Conservation (phyloP, 2,888 invertebrate species). For the Acrocyrtus sp. region DNA sequence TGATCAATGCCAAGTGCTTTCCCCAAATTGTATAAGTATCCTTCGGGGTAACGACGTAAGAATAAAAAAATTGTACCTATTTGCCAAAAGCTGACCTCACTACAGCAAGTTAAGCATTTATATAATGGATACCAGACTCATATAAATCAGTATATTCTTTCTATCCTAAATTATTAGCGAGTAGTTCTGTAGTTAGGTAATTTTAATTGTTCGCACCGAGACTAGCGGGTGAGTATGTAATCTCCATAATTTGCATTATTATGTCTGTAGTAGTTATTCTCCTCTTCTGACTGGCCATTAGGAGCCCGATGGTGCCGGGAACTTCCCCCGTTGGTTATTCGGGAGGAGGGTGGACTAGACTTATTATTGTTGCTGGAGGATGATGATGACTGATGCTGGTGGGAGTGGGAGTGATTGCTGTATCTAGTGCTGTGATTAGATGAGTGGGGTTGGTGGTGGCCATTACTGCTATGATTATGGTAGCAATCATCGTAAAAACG, state of each 20-base stretch:
- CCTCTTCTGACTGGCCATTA: conserved; percentile 17
- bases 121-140: no score
- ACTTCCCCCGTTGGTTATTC: conserved; percentile 9
- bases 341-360: conserved; percentile 29
- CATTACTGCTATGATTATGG: conserved; percentile 25
- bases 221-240: conserved; percentile 31
- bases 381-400: conserved; percentile 28
- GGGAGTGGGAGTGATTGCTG: conserved; percentile 25
- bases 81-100: no score
- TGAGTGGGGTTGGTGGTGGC: conserved; percentile 4
- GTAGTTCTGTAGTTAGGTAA: no score
- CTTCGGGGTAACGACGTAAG: no score
- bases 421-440: not conserved
- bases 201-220: conserved; percentile 45
- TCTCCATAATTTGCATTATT: conserved; percentile 28
- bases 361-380: conserved; percentile 33
- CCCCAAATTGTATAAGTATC: no score
- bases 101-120: no score
- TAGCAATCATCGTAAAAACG: conserved; percentile 47
- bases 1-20: no score
- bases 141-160: no score
- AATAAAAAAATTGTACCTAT: no score
- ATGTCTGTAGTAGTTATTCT: conserved; percentile 27
- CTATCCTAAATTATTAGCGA: no score
- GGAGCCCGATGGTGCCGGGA: conserved; percentile 6